Evolutionary conservation across 2,888 invertebrate species (phyloP).

Genomic region (Microdon myrmicae): DNA sequence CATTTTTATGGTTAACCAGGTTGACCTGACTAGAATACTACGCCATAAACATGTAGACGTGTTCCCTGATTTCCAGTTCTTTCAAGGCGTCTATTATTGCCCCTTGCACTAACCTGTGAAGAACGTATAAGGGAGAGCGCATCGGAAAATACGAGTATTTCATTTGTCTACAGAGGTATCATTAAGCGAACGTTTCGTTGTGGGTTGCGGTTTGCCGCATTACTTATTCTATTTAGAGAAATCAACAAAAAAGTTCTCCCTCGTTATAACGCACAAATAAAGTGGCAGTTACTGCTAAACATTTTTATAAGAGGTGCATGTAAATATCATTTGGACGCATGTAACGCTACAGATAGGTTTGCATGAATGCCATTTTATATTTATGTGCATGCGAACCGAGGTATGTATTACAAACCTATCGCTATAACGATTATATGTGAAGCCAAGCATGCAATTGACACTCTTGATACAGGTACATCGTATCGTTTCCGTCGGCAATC

Average conservation of each 20-base stretch:
- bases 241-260: constrained; percentile 42
- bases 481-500: constrained; percentile 32
- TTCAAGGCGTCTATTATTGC: no score
- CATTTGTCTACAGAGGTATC: constrained; percentile 25
- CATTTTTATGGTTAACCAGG: no score
- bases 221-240: constrained; percentile 48
- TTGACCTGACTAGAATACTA: no score
- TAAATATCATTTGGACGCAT: no score
- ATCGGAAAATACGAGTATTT: constrained; percentile 17
- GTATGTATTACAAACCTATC: constrained; percentile 11
- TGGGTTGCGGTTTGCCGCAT: constrained; percentile 52
- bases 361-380: not conserved
- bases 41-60: no score
- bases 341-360: constrained; percentile 1
- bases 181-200: constrained; percentile 49
- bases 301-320: no score
- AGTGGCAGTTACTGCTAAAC: constrained; percentile 29
- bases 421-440: constrained; percentile 23
- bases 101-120: no score
- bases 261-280: constrained; percentile 40
- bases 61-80: constrained; percentile 7
- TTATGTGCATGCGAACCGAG: no score
- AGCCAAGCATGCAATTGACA: constrained; percentile 34
- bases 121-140: constrained; percentile 28
- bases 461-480: constrained; percentile 23